A percentile compares a stretch with the other conserved stretches of the same genome.
These are phyloP conservation scores for Limenitis arthemis DNA, from an alignment of 2,888 invertebrate genomes.

Conservation along the genomic window DNA sequence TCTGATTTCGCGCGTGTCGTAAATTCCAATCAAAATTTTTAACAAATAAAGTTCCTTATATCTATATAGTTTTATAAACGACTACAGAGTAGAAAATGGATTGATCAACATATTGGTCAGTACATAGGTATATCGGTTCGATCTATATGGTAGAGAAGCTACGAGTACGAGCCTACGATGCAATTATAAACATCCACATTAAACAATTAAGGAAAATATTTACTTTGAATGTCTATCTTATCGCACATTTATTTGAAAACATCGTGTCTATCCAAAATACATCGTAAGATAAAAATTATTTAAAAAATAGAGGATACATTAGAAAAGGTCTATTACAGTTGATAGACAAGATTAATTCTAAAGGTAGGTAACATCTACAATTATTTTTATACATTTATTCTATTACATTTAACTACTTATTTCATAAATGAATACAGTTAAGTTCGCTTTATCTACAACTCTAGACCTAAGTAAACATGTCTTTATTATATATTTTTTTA, in stretches of 20 bases:
- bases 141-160: not conserved
- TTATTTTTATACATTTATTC: constrained; percentile 40
- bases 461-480: constrained; percentile 30
- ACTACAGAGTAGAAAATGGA: constrained; percentile 27
- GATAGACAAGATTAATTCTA: constrained; percentile 49
- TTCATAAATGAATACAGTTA: constrained; percentile 56
- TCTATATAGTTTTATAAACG: constrained; percentile 29
- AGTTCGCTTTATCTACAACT: constrained; percentile 52
- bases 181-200: not conserved
- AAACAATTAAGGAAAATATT: no score
- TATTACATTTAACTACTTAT: constrained; percentile 54
- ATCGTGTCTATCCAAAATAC: constrained; percentile 40
- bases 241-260: constrained; percentile 52
- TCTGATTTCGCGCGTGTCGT: constrained; percentile 41
- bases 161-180: not conserved
- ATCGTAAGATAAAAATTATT: constrained; percentile 42
- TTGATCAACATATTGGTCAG: constrained; percentile 22
- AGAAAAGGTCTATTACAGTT: constrained; percentile 39
- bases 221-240: constrained; percentile 35
- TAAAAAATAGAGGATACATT: constrained; percentile 36
- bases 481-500: constrained; percentile 16
- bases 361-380: constrained; percentile 45
- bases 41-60: constrained; percentile 26
- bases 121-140: constrained; percentile 18
- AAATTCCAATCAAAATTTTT: constrained; percentile 30